Conservation (phyloP, 2,888 invertebrate genomes). For the Tuta absoluta region DNA sequence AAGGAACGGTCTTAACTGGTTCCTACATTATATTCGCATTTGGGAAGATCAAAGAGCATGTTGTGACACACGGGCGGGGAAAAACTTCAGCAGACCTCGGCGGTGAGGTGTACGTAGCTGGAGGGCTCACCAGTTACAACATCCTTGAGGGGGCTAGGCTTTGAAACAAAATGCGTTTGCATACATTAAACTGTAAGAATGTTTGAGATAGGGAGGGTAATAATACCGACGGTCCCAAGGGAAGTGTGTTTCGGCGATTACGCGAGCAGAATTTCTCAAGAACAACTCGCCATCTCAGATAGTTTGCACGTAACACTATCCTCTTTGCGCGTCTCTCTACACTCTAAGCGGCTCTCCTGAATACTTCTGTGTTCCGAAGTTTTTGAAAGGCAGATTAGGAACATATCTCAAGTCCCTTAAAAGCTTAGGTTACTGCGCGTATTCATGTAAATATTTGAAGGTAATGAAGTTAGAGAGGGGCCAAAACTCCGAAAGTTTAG, state of each 20-base stretch:
- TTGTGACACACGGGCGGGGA: conserved; percentile 68
- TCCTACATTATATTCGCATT: conserved; percentile 78
- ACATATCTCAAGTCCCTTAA: conserved; percentile 63
- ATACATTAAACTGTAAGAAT: conserved; percentile 81
- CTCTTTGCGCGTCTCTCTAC: conserved; percentile 71
- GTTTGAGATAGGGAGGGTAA: conserved; percentile 76
- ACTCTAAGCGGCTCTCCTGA: conserved; percentile 68
- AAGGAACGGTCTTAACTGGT: conserved; percentile 69
- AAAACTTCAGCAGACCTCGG: conserved; percentile 62
- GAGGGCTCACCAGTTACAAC: conserved; percentile 73
- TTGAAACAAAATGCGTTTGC: conserved; percentile 82
- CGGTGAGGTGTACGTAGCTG: conserved; percentile 62
- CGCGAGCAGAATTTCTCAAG: conserved; percentile 75
- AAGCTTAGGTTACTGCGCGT: conserved; percentile 44
- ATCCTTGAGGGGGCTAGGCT: conserved; percentile 75
- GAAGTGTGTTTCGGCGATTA: conserved; percentile 79
- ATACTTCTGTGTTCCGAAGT: conserved; percentile 74
- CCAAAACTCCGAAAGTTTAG: conserved; percentile 25
- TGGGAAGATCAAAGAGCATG: conserved; percentile 78
- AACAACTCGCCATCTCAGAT: conserved; percentile 67
- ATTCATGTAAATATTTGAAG: conserved; percentile 66
- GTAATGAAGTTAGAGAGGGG: conserved; percentile 53
- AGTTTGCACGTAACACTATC: conserved; percentile 77
- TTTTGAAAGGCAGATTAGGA: conserved; percentile 79
- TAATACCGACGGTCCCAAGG: conserved; percentile 62